phyloP scores from a whole-genome alignment of 2,797 vertebrate genomes.

The Eidolon dupreanum region DNA sequence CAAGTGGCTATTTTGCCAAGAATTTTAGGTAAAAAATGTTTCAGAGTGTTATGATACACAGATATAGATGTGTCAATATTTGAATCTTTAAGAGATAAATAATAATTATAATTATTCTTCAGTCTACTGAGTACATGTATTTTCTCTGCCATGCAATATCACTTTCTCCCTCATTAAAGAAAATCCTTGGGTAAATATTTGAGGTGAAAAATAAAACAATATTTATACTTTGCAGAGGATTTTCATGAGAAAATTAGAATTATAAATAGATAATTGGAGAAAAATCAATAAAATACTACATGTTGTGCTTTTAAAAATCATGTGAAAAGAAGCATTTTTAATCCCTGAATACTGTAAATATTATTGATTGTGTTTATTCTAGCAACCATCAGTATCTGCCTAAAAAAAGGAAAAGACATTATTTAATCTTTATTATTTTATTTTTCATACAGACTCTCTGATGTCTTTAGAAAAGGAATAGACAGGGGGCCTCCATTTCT shows the following conservation, averaged over 20 bases:
- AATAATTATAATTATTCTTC: neutral
- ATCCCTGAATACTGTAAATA: neutral
- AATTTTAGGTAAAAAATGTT: neutral
- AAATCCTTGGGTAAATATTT: neutral
- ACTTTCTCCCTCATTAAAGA: neutral
- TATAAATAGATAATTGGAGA: neutral
- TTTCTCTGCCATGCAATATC: neutral
- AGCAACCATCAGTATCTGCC: neutral
- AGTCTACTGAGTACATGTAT: neutral
- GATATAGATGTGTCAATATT: neutral
- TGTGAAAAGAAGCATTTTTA: neutral
- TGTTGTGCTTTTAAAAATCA: neutral
- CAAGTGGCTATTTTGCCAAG: neutral
- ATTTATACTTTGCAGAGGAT: neutral
- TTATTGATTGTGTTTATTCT: neutral
- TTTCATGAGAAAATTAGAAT: neutral
- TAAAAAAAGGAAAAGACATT: neutral
- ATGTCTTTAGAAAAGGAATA: neutral
- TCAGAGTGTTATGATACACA: neutral
- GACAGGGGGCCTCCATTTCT: neutral
- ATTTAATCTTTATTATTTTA: neutral
- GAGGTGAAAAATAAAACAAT: neutral
- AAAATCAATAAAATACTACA: neutral
- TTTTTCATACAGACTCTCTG: neutral
- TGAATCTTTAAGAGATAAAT: neutral